Base-by-base conservation (phyloP, 1,140 invertebrate species). In the Trialeurodes vaporariorum region DNA sequence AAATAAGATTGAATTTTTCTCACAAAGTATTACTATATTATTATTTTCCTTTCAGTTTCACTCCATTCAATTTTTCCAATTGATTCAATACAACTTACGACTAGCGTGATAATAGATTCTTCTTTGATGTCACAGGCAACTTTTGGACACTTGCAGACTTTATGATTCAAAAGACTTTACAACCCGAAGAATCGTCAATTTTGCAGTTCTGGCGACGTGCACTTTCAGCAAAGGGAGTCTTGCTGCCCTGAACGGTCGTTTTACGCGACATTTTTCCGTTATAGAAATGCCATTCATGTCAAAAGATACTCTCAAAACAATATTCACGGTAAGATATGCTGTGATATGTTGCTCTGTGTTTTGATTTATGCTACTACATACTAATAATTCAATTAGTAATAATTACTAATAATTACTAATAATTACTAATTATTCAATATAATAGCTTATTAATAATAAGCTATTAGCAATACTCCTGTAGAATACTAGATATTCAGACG, bases 151-250 rank as follows among this genome's bases (percentile, higher is more conserved):
- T 73, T 83, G 84, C 65, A 92, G 92, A 1, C 80, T 94, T 27
- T 94, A 92, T 73, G 92, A 94, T 72, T 82, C 91, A 65, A 87
- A 92, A 58, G 93, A 92, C 75, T 74, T 94, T 34, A 91, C 86
- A 75, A 94, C 92, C 91, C 93, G 92, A 75, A 83, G 86, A 25
- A 84, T 96, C n/a, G 76, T 88, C 64, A 91, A 95, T 75, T 86
- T 94, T 23, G 87, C 93, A n/a, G 75, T 95, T 25, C 82, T 84
- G 11, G 84, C 84, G 34, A 92, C 90, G 2, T 95, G 93, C 82
- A 92, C 90, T 1, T 92, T 92, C 24, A 91, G 92, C 1, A 92
- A 92, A 22, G 92, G 93, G 21, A 92, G 92, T 1, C 81, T 92
- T 66, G 94, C 94, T 76, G 85, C 88, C 0, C 79, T 96, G 0